These are phyloP conservation scores for Petrocephalus zakoni DNA, from an alignment of 2,113 vertebrate genomes.

Conservation along the genomic window DNA sequence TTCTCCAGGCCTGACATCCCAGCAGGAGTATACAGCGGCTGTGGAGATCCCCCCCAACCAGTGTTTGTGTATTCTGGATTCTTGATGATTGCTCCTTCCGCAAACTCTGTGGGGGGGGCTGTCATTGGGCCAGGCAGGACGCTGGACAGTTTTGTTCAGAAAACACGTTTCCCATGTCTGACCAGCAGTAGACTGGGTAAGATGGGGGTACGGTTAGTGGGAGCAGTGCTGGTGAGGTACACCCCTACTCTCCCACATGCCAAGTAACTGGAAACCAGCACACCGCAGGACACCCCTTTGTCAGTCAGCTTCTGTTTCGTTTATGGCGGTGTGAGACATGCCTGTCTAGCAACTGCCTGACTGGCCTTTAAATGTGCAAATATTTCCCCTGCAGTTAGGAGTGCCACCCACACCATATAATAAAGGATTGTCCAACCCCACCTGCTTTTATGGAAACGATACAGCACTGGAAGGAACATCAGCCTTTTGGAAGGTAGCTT, in stretches of 20 bases:
- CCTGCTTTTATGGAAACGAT: neutral
- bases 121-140: neutral
- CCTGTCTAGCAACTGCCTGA: neutral
- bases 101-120: neutral
- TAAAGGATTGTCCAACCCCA: neutral
- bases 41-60: conserved; percentile 22
- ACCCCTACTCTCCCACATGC: neutral
- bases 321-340: neutral
- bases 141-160: neutral
- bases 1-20: conserved; percentile 27
- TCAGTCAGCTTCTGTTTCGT: neutral
- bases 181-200: neutral
- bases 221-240: neutral
- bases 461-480: neutral
- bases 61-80: conserved; percentile 21
- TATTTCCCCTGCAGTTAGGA: neutral
- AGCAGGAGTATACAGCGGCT: neutral
- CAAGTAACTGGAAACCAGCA: neutral
- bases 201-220: neutral
- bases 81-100: conserved; percentile 8
- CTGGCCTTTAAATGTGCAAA: neutral
- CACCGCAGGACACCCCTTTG: neutral
- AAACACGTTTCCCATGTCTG: neutral
- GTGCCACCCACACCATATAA: neutral
- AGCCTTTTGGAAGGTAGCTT: conserved; percentile 14